Evolutionary conservation across 2,888 invertebrate species (phyloP).

Genomic region (Xestia sexstrigata): DNA sequence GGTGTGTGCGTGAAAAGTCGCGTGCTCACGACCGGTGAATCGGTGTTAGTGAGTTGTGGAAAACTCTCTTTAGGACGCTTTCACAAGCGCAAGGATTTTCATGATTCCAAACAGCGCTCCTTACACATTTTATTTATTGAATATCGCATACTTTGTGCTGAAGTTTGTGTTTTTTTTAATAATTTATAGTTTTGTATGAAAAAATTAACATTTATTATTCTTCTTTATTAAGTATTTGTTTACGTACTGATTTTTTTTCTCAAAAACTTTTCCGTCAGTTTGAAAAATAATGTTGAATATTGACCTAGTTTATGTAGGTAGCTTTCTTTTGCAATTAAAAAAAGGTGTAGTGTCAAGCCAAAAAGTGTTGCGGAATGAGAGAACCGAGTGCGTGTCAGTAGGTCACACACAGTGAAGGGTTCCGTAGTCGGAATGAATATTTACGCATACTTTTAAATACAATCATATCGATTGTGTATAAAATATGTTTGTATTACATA

Average conservation of each 20-base stretch:
- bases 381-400: slow-evolving; percentile 4
- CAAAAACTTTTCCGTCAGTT: neutral
- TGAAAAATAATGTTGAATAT: neutral
- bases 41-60: slow-evolving; percentile 89
- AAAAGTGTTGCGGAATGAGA: neutral
- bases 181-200: neutral
- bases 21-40: slow-evolving; percentile 84
- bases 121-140: slow-evolving; percentile 78
- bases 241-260: too few relatives aligned
- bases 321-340: neutral
- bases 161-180: slow-evolving; percentile 11
- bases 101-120: slow-evolving; percentile 75
- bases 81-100: slow-evolving; percentile 84
- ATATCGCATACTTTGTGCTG: slow-evolving; percentile 65
- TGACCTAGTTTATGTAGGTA: slow-evolving; percentile 4
- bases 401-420: neutral
- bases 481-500: neutral
- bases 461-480: neutral
- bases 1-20: slow-evolving; percentile 88
- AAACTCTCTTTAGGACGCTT: slow-evolving; percentile 88
- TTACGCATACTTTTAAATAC: neutral
- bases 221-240: neutral
- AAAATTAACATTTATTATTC: neutral
- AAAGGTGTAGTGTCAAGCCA: neutral
- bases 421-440: neutral